A percentile compares a stretch with the other conserved stretches of the same genome.
These are phyloP conservation scores for Oxytorus armatus DNA, from an alignment of 2,888 invertebrate genomes.

Conservation along the genomic window DNA sequence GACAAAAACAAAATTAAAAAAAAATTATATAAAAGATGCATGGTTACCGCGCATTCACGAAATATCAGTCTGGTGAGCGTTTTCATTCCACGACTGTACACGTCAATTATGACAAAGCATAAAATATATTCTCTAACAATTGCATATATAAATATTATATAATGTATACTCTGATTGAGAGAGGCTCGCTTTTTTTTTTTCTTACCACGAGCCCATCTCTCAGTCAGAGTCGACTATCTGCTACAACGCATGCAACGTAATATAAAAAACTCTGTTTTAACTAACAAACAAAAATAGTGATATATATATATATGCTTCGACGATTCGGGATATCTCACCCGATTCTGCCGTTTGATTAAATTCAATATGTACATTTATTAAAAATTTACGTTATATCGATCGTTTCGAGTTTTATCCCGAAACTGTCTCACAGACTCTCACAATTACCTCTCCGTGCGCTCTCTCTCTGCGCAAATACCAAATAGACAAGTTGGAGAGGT, in stretches of 20 bases:
- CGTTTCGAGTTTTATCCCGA: constrained; percentile 25
- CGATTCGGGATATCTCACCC: constrained; percentile 2
- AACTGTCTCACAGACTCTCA: constrained; percentile 38
- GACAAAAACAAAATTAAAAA: constrained; percentile 34
- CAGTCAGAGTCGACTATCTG: constrained; percentile 52
- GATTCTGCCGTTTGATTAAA: constrained; percentile 37
- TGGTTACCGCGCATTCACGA: constrained; percentile 63
- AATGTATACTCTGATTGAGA: constrained; percentile 53
- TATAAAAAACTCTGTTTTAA: constrained; percentile 70
- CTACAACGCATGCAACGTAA: constrained; percentile 70
- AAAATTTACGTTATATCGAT: constrained; percentile 29
- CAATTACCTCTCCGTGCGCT: constrained; percentile 6
- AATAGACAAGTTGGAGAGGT: not conserved
- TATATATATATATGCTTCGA: constrained; percentile 50
- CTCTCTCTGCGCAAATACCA: constrained; percentile 8
- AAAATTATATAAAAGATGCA: constrained; percentile 32
- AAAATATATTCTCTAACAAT: constrained; percentile 59
- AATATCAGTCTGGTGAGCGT: constrained; percentile 51
- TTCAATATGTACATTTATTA: constrained; percentile 61
- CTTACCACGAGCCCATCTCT: constrained; percentile 10
- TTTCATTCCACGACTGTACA: constrained; percentile 65
- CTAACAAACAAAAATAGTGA: constrained; percentile 66
- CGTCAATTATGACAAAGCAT: constrained; percentile 63
- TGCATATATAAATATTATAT: constrained; percentile 67
- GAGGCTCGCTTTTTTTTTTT: constrained; percentile 7